Evolutionary conservation across 2,888 invertebrate species (phyloP), one percentile per base, ranked within the genome.

Genomic region (Xestia xanthographa): DNA sequence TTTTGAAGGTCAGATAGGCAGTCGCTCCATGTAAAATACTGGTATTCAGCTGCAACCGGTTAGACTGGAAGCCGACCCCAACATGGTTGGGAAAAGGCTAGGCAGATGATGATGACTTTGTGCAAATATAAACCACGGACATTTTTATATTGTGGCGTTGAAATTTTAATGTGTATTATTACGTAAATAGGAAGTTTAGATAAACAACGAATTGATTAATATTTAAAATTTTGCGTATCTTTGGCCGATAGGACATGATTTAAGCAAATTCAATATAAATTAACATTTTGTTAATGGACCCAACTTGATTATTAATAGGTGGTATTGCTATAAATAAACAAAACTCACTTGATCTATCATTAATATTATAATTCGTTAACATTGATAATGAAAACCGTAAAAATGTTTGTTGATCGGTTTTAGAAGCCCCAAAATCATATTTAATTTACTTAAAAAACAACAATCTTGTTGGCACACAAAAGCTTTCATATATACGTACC

Each of bases 131-230:
- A 56, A 56, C 56, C 26, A 26, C 56, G 26, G 6, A 14, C 2
- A 8, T 17, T 58, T 58, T 20, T 68, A 22, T 26, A 11, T 5
- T n/a, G 6, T 29, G 56, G 8, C 29, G 29, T 66, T 66, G n/a
- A 62, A 45, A 48, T 73, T 74, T 34, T 34, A 34, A 34, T 2
- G 1, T 34, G 17, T 29, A 8, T 20, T 29, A 29, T 53, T 43
- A 72, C 26, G 43, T 41, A 45, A 79, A 65, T 58, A 79, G 65
- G 68, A 69, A 76, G 65, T 56, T n/a, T 20, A 48, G 20, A 66
- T 22, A 82, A 58, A 65, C 34, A 82, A 38, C 11, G 3, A 70
- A n/a, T 56, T 41, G 3, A 38, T 50, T 41, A 70, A 82, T 79
- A 66, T 66, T 65, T 56, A 43, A 26, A 48, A 45, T 60, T 76